Evolutionary conservation across 2,888 invertebrate genomes (phyloP), one percentile per base, ranked within the genome.

Genomic region (Azorinus chamasolen): DNA sequence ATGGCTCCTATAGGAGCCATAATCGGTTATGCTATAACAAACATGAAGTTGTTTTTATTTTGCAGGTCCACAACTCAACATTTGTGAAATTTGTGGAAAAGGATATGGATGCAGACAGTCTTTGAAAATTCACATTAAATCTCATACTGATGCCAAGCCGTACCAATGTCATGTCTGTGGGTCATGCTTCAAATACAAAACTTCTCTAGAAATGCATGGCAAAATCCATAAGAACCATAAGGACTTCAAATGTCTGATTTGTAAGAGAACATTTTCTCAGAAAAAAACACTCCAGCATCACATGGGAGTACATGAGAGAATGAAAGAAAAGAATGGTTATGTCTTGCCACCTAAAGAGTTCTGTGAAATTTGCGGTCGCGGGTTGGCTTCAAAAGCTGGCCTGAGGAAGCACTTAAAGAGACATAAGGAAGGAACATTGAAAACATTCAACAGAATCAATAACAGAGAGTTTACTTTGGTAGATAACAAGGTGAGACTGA

Each of bases 51-150:
- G n/a, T n/a, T n/a, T n/a, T n/a, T n/a, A 6, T 32, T 32, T 32
- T 70, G 43, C 71, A 76, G 76, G 70, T 32, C 22, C 12, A 12
- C 46, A 37, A 45, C 43, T 50, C 16, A 41, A 57, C 45, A 41
- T 76, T n/a, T 76, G 76, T 51, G 65, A 76, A 24, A 48, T 53
- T 3, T 76, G 76, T 71, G 76, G 76, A 12, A 76, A 76, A 45
- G 39, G 55, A 4, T 76, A 71, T 25, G 37, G 25, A 2, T 39
- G 50, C n/a, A 46, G 53, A 4, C 62, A 68, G 27, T 54, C 57
- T 8, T 22, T 72, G 16, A 32, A 50, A n/a, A 32, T 55, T 14
- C 76, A 76, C 45, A 43, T 54, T 39, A 59, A 62, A n/a, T 61
- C 70, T 6, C 76, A 76, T 50, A 43, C 24, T 3, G 46, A 20